Base-by-base conservation (phyloP, 2,888 invertebrate species). In the Drosophila koepferae region DNA sequence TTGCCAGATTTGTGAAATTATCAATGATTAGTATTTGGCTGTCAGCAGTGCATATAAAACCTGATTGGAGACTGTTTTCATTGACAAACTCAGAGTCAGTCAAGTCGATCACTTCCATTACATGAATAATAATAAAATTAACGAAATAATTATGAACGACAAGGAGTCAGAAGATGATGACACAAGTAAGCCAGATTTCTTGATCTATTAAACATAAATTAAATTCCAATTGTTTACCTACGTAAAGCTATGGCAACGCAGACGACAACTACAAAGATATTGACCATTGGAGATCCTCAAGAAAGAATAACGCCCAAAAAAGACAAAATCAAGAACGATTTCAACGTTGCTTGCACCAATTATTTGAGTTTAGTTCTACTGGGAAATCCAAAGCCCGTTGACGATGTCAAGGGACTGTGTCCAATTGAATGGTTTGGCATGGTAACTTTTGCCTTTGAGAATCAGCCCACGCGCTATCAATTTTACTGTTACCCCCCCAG, bases 391-490 rank as follows among this genome's bases (percentile, higher is more conserved):
- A 53, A 10, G 10, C 46, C 62, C 4, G 40, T 73, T 2, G 53
- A 68, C 1, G 23, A 64, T 38, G 38, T 46, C 38, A 70, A 40
- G 63, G 74, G 54, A 0, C 1, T 1, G 41, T 41, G 28, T 31
- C 55, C 55, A 9, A 49, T 31, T 3, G 5, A 23, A 9, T 55
- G 31, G 65, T 69, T 77, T 41, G 38, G 28, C n/a, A 55, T 34
- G 12, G 18, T 28, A 10, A 23, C 12, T 20, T 6, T 46, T 8
- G 16, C 40, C 1, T 16, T 31, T 9, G n/a, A 14, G 3, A 73
- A 78, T 41, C 34, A 58, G 14, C 65, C 65, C 16, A 53, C 38
- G 14, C 53, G 44, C 12, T 78, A 77, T 66, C 28, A 44, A 9
- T 70, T 72, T 5, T 44, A 18, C 44, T 49, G 48, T 6, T 18